A percentile compares a stretch with the other conserved stretches of the same genome.
Conservation (phyloP, 64 coral and sea anemone genomes). For the Dendronephthya gigantea region DNA sequence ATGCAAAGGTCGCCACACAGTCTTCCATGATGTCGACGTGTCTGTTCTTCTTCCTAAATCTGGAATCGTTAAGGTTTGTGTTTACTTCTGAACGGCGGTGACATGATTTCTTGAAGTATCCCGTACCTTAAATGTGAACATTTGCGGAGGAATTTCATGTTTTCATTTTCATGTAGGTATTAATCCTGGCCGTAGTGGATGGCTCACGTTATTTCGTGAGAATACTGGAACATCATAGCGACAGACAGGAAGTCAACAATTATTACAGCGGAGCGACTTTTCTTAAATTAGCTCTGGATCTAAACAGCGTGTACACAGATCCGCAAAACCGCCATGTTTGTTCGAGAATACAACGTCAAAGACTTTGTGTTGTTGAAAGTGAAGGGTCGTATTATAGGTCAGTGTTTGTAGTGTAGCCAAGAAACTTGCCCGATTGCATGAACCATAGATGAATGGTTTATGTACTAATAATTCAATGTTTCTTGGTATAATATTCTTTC, state of each 20-base stretch:
- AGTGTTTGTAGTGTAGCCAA: too few species aligned
- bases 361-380: constrained; percentile 44
- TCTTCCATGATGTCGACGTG: constrained; percentile 51
- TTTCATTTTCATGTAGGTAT: constrained; percentile 29
- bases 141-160: background rate
- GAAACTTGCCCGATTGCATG: background rate
- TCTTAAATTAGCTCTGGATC: constrained; percentile 55
- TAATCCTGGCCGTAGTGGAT: constrained; percentile 49
- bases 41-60: constrained; percentile 56
- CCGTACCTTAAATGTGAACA: too few species aligned
- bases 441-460: background rate
- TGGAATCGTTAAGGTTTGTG: constrained; percentile 74
- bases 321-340: constrained; percentile 31
- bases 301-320: constrained; percentile 59
- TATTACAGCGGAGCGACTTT: constrained; percentile 50
- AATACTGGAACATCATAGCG: constrained; percentile 55
- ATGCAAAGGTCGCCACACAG: constrained; percentile 48
- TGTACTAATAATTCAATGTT: background rate
- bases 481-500: background rate
- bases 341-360: constrained; percentile 37
- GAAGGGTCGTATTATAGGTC: constrained; percentile 51
- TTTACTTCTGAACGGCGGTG: too few species aligned
- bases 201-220: constrained; percentile 64
- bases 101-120: too few species aligned
- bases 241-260: constrained; percentile 16